A percentile compares a stretch with the other conserved stretches of the same genome.
These are phyloP conservation scores for Poeciliopsis retropinna DNA, from an alignment of 2,113 vertebrate species.

Conservation along the genomic window DNA sequence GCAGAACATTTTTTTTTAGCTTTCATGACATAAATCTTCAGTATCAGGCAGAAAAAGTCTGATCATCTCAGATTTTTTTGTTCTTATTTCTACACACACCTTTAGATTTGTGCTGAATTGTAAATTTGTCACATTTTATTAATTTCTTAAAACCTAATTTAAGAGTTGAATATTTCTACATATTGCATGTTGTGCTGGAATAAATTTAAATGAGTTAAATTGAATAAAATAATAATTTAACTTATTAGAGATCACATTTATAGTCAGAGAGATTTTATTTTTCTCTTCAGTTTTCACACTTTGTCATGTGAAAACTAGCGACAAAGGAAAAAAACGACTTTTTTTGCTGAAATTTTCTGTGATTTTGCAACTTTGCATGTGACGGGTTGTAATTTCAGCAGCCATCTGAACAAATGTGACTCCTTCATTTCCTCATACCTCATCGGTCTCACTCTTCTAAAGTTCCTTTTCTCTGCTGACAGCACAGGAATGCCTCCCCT, in stretches of 20 bases:
- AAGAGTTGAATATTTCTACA: neutral
- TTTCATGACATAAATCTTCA: neutral
- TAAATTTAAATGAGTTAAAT: neutral
- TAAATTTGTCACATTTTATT: neutral
- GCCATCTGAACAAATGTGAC: neutral
- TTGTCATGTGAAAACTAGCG: no score
- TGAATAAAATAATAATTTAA: neutral
- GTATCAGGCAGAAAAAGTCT: no score
- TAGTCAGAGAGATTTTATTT: neutral
- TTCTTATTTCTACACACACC: neutral
- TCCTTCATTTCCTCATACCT: neutral
- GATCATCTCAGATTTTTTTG: neutral
- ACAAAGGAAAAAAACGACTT: no score
- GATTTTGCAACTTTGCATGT: neutral
- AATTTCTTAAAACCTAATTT: neutral
- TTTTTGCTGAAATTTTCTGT: neutral
- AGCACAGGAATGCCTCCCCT: conserved; percentile 1
- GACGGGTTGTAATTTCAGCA: neutral
- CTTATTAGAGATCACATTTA: neutral
- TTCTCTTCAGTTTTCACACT: neutral
- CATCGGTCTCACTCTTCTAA: neutral
- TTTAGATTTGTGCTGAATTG: neutral
- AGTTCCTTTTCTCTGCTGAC: neutral
- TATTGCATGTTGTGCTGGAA: neutral
- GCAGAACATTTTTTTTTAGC: neutral